Conservation (phyloP, 2,797 vertebrate genomes). For the Heteromormyrus szaboi region DNA sequence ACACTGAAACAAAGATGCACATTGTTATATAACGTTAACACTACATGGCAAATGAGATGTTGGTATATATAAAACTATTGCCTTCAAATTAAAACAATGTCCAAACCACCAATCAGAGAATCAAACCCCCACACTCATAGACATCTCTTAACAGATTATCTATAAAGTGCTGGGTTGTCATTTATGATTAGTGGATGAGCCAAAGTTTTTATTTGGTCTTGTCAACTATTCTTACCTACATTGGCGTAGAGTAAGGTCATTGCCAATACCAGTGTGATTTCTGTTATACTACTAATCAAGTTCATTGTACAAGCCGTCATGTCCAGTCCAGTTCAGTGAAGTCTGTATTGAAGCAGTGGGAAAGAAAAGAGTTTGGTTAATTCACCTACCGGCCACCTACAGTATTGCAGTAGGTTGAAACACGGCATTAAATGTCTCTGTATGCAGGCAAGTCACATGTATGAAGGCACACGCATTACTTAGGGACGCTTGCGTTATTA, state of each 20-base stretch:
- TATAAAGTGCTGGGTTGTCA: conserved; percentile 29
- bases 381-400: conserved; percentile 39
- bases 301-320: conserved; percentile 52
- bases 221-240: conserved; percentile 55
- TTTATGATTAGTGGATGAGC: conserved; percentile 37
- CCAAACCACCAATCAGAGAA: conserved; percentile 39
- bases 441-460: neutral
- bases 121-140: conserved; percentile 37
- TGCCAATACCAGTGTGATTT: conserved; percentile 45
- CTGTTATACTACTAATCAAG: conserved; percentile 49
- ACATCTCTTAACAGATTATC: conserved; percentile 13
- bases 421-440: conserved; percentile 16
- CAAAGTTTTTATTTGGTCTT: conserved; percentile 50
- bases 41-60: conserved; percentile 18
- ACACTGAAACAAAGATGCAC: conserved; percentile 22
- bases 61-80: conserved; percentile 27
- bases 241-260: conserved; percentile 46
- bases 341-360: conserved; percentile 56
- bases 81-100: conserved; percentile 39
- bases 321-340: conserved; percentile 56
- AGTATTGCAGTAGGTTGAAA: conserved; percentile 37
- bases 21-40: conserved; percentile 22
- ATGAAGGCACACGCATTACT: neutral
- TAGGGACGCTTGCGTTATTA: neutral
- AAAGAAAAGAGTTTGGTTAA: conserved; percentile 58